These are phyloP conservation scores for Propsilocerus akamusi DNA, from an alignment of 1,140 invertebrate species.

Conservation along the genomic window DNA sequence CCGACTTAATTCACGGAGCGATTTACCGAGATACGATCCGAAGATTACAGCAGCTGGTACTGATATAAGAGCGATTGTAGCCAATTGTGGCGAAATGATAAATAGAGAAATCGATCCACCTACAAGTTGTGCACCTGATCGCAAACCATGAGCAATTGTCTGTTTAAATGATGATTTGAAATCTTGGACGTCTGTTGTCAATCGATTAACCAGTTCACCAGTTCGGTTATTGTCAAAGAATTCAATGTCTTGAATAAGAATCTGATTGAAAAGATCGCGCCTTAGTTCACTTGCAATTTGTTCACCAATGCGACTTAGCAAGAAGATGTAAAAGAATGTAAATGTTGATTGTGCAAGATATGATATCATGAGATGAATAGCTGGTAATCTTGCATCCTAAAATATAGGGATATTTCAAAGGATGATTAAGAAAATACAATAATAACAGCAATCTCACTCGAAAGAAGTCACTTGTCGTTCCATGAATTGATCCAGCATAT, in stretches of 20 bases:
- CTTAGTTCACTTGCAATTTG: constrained; percentile 62
- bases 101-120: constrained; percentile 23
- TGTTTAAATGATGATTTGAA: constrained; percentile 93
- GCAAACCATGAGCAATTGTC: constrained; percentile 72
- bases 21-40: constrained; percentile 17
- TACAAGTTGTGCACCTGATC: constrained; percentile 60
- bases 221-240: constrained; percentile 85
- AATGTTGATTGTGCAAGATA: constrained; percentile 48
- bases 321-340: constrained; percentile 77
- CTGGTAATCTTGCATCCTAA: constrained; percentile 41
- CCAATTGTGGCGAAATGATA: constrained; percentile 72
- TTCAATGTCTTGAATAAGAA: constrained; percentile 71
- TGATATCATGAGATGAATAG: constrained; percentile 21
- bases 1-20: constrained; percentile 17
- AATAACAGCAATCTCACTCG: not conserved
- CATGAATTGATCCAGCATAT: constrained; percentile 21
- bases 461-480: not conserved
- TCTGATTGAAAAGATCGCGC: constrained; percentile 60
- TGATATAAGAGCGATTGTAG: constrained; percentile 55
- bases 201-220: constrained; percentile 74
- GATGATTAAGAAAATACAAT: constrained; percentile 7
- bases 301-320: constrained; percentile 73
- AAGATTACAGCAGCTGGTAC: constrained; percentile 61
- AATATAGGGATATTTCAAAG: constrained; percentile 26
- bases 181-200: constrained; percentile 88